A percentile compares a stretch with the other conserved stretches of the same genome.
These are phyloP conservation scores for Microcebus ravelobensis DNA, from an alignment of 2,113 vertebrate genomes.

Conservation along the genomic window DNA sequence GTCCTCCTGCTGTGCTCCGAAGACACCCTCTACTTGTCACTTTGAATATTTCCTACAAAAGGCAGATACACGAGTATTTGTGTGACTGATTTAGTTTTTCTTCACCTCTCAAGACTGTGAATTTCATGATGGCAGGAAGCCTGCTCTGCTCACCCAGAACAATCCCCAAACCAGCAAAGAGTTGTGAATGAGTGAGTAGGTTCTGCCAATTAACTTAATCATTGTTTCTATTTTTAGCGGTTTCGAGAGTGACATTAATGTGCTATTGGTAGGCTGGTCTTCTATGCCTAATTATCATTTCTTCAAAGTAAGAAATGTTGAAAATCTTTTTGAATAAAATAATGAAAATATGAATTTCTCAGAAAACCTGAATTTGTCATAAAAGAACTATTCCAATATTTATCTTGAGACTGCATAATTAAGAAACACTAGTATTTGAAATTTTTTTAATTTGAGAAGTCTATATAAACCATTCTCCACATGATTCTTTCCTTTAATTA, in stretches of 20 bases:
- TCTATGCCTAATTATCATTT: not conserved
- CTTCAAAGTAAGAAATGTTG: not conserved
- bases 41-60: not conserved
- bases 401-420: not conserved
- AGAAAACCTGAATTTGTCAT: not conserved
- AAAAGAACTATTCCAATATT: not conserved
- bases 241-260: not conserved
- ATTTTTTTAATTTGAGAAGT: not conserved
- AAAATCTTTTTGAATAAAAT: constrained; percentile 20
- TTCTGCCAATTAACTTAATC: not conserved
- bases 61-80: no score
- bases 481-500: not conserved
- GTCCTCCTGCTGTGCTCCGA: not conserved
- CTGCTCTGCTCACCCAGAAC: not conserved
- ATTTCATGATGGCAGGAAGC: no score
- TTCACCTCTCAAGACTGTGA: not conserved
- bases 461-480: not conserved
- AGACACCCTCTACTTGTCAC: not conserved
- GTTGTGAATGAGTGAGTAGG: no score
- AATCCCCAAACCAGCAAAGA: not conserved
- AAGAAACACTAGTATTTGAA: not conserved
- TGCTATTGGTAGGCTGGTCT: not conserved
- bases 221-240: not conserved
- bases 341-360: not conserved
- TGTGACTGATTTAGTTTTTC: not conserved